Evolutionary conservation across 2,797 vertebrate species (phyloP).

Genomic region (Emydoidea blandingii): DNA sequence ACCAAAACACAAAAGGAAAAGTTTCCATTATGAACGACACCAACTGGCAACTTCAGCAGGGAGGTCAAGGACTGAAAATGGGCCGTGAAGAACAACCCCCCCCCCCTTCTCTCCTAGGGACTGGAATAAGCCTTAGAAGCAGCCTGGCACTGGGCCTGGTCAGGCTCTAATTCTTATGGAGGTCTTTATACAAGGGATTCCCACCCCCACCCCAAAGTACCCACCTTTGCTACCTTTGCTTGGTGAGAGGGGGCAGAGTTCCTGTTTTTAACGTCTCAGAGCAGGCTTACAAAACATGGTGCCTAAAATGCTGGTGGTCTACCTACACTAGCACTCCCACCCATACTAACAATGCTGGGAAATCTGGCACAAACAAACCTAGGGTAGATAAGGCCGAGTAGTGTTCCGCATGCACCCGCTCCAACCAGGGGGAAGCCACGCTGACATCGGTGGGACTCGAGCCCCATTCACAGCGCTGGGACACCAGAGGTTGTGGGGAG

Average conservation of each 20-base stretch:
- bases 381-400: not conserved
- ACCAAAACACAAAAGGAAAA: too few species aligned
- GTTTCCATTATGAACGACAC: too few species aligned
- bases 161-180: not conserved
- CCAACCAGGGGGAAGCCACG: not conserved
- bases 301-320: not conserved
- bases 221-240: not conserved
- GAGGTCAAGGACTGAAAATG: too few species aligned
- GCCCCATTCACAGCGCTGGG: not conserved
- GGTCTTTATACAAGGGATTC: not conserved
- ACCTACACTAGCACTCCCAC: not conserved
- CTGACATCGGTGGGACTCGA: not conserved
- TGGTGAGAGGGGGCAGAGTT: too few species aligned
- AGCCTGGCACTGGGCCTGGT: not conserved
- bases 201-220: not conserved
- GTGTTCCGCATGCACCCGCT: too few species aligned
- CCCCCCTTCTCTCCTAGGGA: too few species aligned
- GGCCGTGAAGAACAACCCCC: too few species aligned
- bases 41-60: too few species aligned
- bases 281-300: not conserved
- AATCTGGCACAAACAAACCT: not conserved
- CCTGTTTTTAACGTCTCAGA: too few species aligned
- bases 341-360: not conserved
- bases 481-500: not conserved
- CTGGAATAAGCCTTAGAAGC: too few species aligned